These are phyloP conservation scores for Panulirus ornatus DNA, from an alignment of 1,140 invertebrate species.

Conservation along the genomic window DNA sequence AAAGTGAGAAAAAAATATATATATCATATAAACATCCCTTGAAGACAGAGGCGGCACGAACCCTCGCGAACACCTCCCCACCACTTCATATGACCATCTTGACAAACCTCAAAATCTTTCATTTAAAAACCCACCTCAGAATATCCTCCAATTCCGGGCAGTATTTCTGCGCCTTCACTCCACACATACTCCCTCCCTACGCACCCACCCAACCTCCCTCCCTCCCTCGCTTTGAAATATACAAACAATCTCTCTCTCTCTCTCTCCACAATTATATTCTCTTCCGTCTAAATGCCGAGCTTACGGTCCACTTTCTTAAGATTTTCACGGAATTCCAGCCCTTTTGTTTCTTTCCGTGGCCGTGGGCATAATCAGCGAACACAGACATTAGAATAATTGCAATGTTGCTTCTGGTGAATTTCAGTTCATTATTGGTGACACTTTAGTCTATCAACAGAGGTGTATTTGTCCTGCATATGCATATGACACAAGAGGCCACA, in stretches of 20 bases:
- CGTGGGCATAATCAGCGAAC: conserved; percentile 54
- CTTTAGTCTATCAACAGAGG: conserved; percentile 71
- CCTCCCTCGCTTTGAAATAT: neutral
- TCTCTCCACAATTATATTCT: conserved; percentile 58
- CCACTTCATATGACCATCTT: too few relatives aligned
- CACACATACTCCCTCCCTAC: neutral
- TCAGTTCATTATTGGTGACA: conserved; percentile 72
- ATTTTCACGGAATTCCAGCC: conserved; percentile 26
- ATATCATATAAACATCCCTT: too few relatives aligned
- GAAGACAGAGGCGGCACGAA: too few relatives aligned
- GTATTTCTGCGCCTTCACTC: neutral
- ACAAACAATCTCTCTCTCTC: conserved; percentile 30
- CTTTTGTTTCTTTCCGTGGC: conserved; percentile 61
- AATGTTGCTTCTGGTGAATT: conserved; percentile 69
- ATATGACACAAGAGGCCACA: conserved; percentile 62
- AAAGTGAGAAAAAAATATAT: too few relatives aligned
- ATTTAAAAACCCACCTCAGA: conserved; percentile 1
- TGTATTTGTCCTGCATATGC: conserved; percentile 72
- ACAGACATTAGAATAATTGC: conserved; percentile 73
- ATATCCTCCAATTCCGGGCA: neutral
- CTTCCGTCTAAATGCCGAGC: conserved; percentile 68
- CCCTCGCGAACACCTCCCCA: too few relatives aligned
- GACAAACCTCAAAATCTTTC: conserved; percentile 11
- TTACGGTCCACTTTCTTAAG: conserved; percentile 60
- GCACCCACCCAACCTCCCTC: too few relatives aligned